A percentile compares a stretch with the other conserved stretches of the same genome.
Evolutionary conservation across 2,888 invertebrate genomes (phyloP).

Genomic region (Isoperla grammatica): DNA sequence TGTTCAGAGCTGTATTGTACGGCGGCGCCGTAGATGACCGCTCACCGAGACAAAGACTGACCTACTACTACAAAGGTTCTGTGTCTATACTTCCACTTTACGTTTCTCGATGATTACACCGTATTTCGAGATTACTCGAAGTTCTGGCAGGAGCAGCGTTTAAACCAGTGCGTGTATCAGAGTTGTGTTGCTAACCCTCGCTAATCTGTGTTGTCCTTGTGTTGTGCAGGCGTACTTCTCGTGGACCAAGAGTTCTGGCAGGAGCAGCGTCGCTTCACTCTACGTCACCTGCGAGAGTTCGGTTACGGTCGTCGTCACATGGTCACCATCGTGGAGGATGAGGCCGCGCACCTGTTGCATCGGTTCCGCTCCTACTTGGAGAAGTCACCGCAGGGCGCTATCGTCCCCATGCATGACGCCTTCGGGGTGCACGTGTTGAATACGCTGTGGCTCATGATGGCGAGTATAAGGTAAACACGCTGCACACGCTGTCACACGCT

Average conservation of each 20-base stretch:
- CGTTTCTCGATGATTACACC: too few species aligned
- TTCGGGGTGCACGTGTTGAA: slow-evolving; percentile 51
- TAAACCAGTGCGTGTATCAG: too few species aligned
- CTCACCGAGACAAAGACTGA: too few species aligned
- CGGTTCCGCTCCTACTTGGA: slow-evolving; percentile 45
- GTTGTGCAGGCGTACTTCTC: slow-evolving; percentile 53
- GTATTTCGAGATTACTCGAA: too few species aligned
- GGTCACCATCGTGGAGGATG: slow-evolving; percentile 64
- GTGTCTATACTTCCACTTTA: too few species aligned
- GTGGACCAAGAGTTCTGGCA: slow-evolving; percentile 69
- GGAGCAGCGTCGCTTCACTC: slow-evolving; percentile 70
- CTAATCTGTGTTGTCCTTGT: too few species aligned
- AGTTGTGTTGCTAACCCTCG: too few species aligned
- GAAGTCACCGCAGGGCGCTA: slow-evolving; percentile 39
- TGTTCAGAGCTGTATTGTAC: too few species aligned
- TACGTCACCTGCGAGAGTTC: slow-evolving; percentile 72
- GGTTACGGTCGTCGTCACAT: slow-evolving; percentile 76
- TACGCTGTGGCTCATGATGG: neutral
- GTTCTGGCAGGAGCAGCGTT: too few species aligned
- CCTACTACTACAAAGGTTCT: too few species aligned
- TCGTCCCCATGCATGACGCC: slow-evolving; percentile 64
- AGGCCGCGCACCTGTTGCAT: slow-evolving; percentile 59
- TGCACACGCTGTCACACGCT: too few species aligned
- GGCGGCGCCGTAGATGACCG: too few species aligned
- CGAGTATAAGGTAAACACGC: slow-evolving; percentile 46